Evolutionary conservation across 2,797 vertebrate species (phyloP), one percentile per base, ranked within the genome.

Genomic region (Bovichtus variegatus): DNA sequence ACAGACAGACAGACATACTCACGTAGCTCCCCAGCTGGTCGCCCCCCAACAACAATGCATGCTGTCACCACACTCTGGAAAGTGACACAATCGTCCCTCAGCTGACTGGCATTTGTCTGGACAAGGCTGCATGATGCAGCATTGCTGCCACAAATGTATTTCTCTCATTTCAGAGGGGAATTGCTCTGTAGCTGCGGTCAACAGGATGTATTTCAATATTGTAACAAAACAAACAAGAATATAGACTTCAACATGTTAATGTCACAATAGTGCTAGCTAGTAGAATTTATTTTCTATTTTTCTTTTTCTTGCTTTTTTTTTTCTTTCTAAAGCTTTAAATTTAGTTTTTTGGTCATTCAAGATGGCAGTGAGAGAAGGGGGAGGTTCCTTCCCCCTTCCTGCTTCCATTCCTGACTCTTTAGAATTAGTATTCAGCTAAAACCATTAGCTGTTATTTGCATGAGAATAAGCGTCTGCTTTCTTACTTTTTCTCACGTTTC

Each of bases 71-170:
- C 68, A 40, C 74, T 80, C 85, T 91, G 76, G 81, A 91, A 90
- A 91, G 83, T 78, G 86, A 89, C 90, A 91, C 88, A 84, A 67
- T 82, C 54, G 36, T 66, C 71, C 41, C 77, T 91, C 83, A 87
- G 88, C 86, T 92, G 88, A 90, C 81, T 63, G 77, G 34, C 67
- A 59, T 85, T 88, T 78, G 85, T 81, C 79, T 82, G 85, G 57
- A 63, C 49, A 16, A 8, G 16, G 15, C 50, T 63, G 67, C 80
- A 61, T 88, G 85, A 91, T 87, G 15, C 79, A 84, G 80, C 84
- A 84, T 21, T 44, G 31, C 70, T 71, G 53, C 64, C 40, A n/a
- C 46, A 5, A 0, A 23, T 62, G 44, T 46, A 13, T 54, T 64
- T 67, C 43, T 80, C 51, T 34, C 27, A 36, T 27, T 49, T 67